A percentile compares a stretch with the other conserved stretches of the same genome.
phyloP scores from a whole-genome alignment of 2,888 invertebrate species.

The Drosophila stalkeri region DNA sequence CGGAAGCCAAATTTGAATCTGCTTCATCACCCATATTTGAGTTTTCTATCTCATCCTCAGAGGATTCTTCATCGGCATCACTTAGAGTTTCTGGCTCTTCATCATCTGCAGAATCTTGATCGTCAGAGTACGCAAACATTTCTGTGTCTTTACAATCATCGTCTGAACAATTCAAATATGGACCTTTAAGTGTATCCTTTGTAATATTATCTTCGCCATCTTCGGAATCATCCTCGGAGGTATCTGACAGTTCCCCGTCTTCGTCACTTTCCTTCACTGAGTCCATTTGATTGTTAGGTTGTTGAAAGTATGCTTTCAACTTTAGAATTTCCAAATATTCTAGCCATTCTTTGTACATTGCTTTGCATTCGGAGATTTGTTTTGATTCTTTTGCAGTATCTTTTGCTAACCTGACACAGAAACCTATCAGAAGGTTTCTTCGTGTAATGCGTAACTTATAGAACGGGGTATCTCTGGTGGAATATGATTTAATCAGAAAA shows the following conservation, averaged over 20 bases:
- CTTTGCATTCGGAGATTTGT: fast-evolving
- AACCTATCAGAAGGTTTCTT: constrained; percentile 52
- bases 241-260: not conserved
- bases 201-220: not conserved
- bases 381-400: not conserved
- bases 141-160: not conserved
- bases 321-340: constrained; percentile 36
- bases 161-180: not conserved
- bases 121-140: not conserved
- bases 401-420: constrained; percentile 25
- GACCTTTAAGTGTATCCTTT: not conserved
- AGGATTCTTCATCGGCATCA: no score
- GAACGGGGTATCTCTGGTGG: constrained; percentile 39
- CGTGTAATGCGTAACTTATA: constrained; percentile 34
- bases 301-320: constrained; percentile 18
- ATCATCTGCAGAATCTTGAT: not conserved
- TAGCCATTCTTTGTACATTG: constrained; percentile 32
- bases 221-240: not conserved
- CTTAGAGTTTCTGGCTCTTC: not conserved
- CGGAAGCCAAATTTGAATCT: not conserved
- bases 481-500: constrained; percentile 36
- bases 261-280: not conserved
- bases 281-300: not conserved
- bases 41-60: not conserved
- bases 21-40: not conserved